Conservation (phyloP, 2,113 vertebrate species). For the Bombycilla garrulus region DNA sequence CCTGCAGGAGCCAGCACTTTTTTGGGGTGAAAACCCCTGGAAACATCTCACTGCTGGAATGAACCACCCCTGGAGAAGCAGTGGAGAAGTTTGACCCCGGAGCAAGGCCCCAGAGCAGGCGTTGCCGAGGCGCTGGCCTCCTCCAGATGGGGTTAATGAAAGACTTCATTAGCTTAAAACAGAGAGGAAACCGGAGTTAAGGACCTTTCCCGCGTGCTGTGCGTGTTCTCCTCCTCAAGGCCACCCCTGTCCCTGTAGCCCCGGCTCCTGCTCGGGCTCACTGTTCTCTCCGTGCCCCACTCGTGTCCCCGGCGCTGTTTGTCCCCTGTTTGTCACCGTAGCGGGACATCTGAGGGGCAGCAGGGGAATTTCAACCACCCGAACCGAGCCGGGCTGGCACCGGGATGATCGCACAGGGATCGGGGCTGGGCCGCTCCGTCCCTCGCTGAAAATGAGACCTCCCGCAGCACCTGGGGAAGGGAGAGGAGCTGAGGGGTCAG, state of each 20-base stretch:
- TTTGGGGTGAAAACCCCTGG: background rate
- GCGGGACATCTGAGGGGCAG: background rate
- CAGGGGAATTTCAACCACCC: background rate
- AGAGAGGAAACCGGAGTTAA: background rate
- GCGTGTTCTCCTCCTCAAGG: constrained; percentile 15
- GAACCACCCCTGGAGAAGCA: background rate
- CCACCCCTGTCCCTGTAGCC: background rate
- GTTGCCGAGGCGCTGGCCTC: background rate
- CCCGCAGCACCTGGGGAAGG: background rate
- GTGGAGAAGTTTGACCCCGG: background rate
- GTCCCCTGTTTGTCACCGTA: constrained; percentile 48
- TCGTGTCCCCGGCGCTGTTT: background rate
- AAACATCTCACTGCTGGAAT: background rate
- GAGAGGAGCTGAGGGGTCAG: background rate
- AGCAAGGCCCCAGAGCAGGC: background rate
- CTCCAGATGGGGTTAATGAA: background rate
- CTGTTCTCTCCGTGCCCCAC: background rate
- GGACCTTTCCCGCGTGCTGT: background rate
- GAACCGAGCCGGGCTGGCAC: background rate
- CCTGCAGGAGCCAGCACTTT: background rate
- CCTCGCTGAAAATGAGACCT: too few relatives aligned
- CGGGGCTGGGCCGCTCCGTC: accelerated
- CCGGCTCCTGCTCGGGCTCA: background rate
- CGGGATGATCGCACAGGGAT: accelerated
- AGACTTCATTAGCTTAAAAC: background rate